Evolutionary conservation across 2,888 invertebrate species (phyloP).

Genomic region (Drosophila greeni): DNA sequence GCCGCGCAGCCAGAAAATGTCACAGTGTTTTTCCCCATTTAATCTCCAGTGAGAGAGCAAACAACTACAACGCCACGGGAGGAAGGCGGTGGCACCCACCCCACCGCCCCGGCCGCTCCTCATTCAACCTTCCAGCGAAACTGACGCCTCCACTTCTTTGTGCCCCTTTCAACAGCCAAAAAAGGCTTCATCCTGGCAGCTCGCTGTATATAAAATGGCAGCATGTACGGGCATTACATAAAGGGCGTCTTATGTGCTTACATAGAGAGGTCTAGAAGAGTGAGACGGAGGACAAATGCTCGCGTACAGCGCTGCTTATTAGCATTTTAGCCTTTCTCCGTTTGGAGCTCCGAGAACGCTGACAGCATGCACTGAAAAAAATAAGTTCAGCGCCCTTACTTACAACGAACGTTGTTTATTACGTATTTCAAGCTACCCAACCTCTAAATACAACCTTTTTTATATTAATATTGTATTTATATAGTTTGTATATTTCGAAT

Average conservation of each 20-base stretch:
- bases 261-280: conserved; percentile 44
- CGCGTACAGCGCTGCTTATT: conserved; percentile 59
- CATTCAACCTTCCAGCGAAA: conserved; percentile 43
- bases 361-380: conserved; percentile 20
- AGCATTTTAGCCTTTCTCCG: conserved; percentile 72
- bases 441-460: too few species aligned
- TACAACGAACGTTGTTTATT: too few species aligned
- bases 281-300: conserved; percentile 30
- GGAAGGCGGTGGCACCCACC: conserved; percentile 21
- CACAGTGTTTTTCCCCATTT: conserved; percentile 72
- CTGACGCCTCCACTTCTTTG: conserved; percentile 60
- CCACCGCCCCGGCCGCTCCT: conserved; percentile 12
- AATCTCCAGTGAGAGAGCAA: conserved; percentile 65
- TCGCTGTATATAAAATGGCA: conserved; percentile 46
- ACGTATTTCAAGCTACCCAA: not conserved
- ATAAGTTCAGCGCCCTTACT: rapidly evolving
- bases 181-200: conserved; percentile 54
- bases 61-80: conserved; percentile 55
- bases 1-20: conserved; percentile 69
- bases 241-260: conserved; percentile 62
- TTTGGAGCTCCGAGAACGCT: conserved; percentile 30
- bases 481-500: not conserved
- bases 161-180: conserved; percentile 67
- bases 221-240: conserved; percentile 68
- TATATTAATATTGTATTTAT: not conserved